Evolutionary conservation across 2,797 vertebrate species (phyloP).

Genomic region (Chelmon rostratus): DNA sequence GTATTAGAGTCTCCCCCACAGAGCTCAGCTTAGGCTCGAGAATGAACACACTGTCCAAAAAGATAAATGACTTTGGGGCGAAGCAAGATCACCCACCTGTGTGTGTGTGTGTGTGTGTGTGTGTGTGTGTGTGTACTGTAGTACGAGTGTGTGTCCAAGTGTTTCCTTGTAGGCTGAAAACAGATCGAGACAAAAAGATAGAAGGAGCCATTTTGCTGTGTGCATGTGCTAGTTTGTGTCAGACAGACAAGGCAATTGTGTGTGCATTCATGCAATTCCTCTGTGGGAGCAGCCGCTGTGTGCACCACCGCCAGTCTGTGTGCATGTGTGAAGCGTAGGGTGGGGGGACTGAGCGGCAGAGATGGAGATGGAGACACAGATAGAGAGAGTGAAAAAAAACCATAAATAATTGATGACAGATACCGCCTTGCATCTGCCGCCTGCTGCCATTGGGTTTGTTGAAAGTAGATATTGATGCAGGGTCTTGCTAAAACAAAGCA

Average conservation of each 20-base stretch:
- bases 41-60: conserved; percentile 60
- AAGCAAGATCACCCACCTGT: conserved; percentile 36
- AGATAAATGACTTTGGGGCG: conserved; percentile 71
- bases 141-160: conserved; percentile 20
- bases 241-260: conserved; percentile 56
- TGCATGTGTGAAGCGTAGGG: conserved; percentile 47
- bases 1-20: conserved; percentile 52
- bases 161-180: conserved; percentile 16
- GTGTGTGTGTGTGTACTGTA: background rate
- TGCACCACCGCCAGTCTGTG: conserved; percentile 41
- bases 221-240: conserved; percentile 36
- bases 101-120: conserved; percentile 14
- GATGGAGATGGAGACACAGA: conserved; percentile 69
- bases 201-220: conserved; percentile 47
- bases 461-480: conserved; percentile 74
- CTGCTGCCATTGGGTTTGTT: conserved; percentile 74
- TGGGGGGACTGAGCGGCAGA: conserved; percentile 41
- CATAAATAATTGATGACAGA: conserved; percentile 86
- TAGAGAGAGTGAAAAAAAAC: conserved; percentile 67
- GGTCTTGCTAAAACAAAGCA: conserved; percentile 53
- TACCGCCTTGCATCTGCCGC: conserved; percentile 80
- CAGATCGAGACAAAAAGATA: conserved; percentile 31
- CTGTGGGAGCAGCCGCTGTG: conserved; percentile 50
- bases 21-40: conserved; percentile 46
- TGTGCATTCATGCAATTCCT: conserved; percentile 57